Conservation (phyloP, 2,113 vertebrate species). For the Lucifuga dentata region DNA sequence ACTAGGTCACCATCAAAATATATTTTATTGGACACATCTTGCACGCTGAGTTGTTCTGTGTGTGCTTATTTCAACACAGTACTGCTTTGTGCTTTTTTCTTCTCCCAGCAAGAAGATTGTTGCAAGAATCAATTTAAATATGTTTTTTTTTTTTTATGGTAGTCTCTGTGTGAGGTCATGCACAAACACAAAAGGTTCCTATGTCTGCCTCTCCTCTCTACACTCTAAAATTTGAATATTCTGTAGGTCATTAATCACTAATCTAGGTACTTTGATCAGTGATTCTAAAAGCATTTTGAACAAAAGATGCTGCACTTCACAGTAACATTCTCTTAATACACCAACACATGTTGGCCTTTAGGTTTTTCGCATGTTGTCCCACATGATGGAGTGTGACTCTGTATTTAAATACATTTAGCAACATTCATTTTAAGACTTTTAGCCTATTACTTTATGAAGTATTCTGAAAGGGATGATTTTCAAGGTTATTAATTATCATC, state of each 20-base stretch:
- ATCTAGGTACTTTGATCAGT: slow-evolving; percentile 52
- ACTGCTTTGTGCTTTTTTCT: background rate
- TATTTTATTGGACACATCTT: slow-evolving; percentile 15
- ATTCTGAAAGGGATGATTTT: no score
- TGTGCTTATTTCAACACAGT: slow-evolving; percentile 1
- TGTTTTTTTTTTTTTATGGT: background rate
- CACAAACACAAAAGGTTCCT: background rate
- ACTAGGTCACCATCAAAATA: slow-evolving; percentile 10
- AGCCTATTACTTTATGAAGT: no score
- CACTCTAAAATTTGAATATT: background rate
- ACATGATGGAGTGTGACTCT: no score
- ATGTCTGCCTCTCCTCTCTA: background rate
- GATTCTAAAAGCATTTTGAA: slow-evolving; percentile 53
- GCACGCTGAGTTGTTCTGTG: background rate
- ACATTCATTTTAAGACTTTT: no score
- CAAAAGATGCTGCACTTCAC: slow-evolving; percentile 16
- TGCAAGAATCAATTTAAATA: slow-evolving; percentile 1
- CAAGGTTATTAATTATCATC: no score
- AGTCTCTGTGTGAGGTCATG: background rate
- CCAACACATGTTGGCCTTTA: background rate
- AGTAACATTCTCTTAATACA: slow-evolving; percentile 1
- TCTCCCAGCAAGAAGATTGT: background rate
- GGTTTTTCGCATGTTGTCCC: no score
- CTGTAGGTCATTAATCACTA: slow-evolving; percentile 46
- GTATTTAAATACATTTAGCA: no score